phyloP scores from a whole-genome alignment of 2,888 invertebrate species.

The Plagodis pulveraria region DNA sequence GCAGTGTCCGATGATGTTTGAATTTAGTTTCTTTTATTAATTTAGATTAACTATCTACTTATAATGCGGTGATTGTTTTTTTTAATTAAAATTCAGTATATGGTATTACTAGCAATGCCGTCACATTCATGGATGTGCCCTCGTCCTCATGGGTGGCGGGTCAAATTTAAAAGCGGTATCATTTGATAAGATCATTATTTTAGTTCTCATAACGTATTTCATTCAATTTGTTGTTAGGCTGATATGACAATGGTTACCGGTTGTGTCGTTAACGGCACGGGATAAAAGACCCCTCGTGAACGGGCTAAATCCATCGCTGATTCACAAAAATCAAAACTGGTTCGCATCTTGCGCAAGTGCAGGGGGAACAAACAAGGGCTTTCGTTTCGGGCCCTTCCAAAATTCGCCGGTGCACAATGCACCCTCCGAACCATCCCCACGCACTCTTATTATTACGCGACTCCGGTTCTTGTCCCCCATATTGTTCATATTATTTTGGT shows the following conservation, averaged over 20 bases:
- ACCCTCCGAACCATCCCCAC: conserved; percentile 84
- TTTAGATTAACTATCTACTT: too few relatives aligned
- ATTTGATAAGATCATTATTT: conserved; percentile 43
- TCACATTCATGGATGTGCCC: not conserved
- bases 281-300: conserved; percentile 67
- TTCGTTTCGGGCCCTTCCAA: conserved; percentile 80
- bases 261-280: conserved; percentile 47
- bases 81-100: not conserved
- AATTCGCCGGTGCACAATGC: conserved; percentile 84
- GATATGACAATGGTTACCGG: conserved; percentile 41
- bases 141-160: not conserved
- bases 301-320: conserved; percentile 64
- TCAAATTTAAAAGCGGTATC: conserved; percentile 14
- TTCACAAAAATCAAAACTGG: conserved; percentile 82
- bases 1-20: too few relatives aligned
- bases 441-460: conserved; percentile 83
- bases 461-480: conserved; percentile 80
- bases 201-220: conserved; percentile 31
- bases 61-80: not conserved
- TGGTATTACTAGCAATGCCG: not conserved
- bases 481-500: conserved; percentile 82
- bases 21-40: too few relatives aligned
- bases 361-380: conserved; percentile 78
- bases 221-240: conserved; percentile 35
- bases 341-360: conserved; percentile 84